These are phyloP conservation scores for Azorinus chamasolen DNA, from an alignment of 2,888 invertebrate species.

Conservation along the genomic window DNA sequence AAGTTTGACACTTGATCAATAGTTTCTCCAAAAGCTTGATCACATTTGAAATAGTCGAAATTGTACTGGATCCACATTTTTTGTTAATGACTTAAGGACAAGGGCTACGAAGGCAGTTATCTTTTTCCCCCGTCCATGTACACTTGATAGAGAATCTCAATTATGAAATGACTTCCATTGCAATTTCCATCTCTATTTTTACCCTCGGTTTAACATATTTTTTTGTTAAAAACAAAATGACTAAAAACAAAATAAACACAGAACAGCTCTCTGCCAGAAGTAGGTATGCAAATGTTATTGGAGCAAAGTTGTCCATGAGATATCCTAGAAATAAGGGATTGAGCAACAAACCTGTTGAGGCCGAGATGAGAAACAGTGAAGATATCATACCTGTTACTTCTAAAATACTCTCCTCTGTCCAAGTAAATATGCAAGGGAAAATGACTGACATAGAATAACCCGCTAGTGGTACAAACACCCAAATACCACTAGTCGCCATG, in stretches of 20 bases:
- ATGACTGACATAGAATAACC: slow-evolving; percentile 68
- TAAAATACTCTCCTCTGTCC: slow-evolving; percentile 69
- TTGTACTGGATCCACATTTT: too few relatives aligned
- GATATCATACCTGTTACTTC: slow-evolving; percentile 66
- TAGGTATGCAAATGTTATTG: slow-evolving; percentile 65
- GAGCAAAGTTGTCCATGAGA: slow-evolving; percentile 62
- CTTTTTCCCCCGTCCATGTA: too few relatives aligned
- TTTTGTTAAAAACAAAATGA: slow-evolving; percentile 43
- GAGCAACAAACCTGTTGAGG: slow-evolving; percentile 57
- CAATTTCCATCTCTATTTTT: neutral
- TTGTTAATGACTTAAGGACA: too few relatives aligned
- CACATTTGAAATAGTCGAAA: too few relatives aligned
- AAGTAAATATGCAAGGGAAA: slow-evolving; percentile 67
- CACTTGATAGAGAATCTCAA: too few relatives aligned
- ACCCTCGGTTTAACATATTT: slow-evolving; percentile 30
- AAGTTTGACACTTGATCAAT: too few relatives aligned
- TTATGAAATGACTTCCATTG: neutral
- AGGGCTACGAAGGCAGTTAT: too few relatives aligned
- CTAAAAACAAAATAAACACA: slow-evolving; percentile 40
- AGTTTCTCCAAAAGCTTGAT: too few relatives aligned
- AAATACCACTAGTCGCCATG: slow-evolving; percentile 44
- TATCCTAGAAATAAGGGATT: slow-evolving; percentile 68
- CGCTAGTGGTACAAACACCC: slow-evolving; percentile 59
- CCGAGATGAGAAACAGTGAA: slow-evolving; percentile 61
- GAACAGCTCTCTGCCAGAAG: slow-evolving; percentile 50